phyloP scores from a whole-genome alignment of 2,113 vertebrate species.

The Nothocercus nigrocapillus region DNA sequence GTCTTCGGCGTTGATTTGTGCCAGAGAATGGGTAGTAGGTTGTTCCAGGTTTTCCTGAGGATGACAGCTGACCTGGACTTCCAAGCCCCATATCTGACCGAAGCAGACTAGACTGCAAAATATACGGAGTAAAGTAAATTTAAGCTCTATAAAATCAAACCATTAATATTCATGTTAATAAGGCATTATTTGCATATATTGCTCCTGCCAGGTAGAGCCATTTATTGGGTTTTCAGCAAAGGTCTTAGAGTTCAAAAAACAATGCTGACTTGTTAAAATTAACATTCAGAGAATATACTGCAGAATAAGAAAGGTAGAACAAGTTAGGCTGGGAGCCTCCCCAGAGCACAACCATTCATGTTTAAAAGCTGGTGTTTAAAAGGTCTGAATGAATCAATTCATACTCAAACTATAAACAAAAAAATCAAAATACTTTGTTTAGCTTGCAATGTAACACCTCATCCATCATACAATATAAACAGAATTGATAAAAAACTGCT shows the following conservation, averaged over 20 bases:
- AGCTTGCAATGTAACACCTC: neutral
- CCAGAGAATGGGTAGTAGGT: conserved; percentile 88
- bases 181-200: neutral
- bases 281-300: neutral
- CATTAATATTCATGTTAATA: neutral
- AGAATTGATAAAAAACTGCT: conserved; percentile 48
- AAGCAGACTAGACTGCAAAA: conserved; percentile 85
- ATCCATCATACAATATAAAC: conserved; percentile 22
- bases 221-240: neutral
- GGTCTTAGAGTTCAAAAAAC: neutral
- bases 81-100: conserved; percentile 85
- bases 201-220: neutral
- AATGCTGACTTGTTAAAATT: neutral
- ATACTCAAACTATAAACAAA: conserved; percentile 20
- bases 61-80: conserved; percentile 85
- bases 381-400: neutral
- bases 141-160: neutral
- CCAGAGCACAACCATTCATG: neutral
- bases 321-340: neutral
- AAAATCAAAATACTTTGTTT: conserved; percentile 16
- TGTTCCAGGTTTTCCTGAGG: conserved; percentile 88
- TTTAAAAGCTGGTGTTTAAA: neutral
- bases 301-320: neutral
- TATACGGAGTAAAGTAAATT: conserved; percentile 3
- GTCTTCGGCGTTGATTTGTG: conserved; percentile 89